Base-by-base conservation (phyloP, 2,888 invertebrate species). In the Cerastis leucographa region DNA sequence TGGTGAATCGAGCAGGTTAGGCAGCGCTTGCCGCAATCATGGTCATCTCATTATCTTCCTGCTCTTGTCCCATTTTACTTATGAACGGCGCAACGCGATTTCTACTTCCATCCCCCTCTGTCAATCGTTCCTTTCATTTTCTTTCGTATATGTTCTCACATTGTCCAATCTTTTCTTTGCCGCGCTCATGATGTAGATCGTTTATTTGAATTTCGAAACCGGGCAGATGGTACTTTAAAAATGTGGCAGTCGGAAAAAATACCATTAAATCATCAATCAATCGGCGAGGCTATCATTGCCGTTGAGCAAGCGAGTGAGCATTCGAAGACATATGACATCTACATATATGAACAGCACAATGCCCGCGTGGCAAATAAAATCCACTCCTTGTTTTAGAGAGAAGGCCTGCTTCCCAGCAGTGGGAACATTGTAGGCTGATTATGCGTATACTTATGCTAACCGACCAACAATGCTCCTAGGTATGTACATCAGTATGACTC, bases 401-500 rank as follows among this genome's bases (percentile, higher is more conserved):
- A n/a, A 25, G 56, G 7, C 7, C 12, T 54, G 17, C 8, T 17
- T 59, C 8, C 29, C 59, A 59, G 25, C 17, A 29, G 29, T 29
- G 29, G 59, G 59, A 5, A 17, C 17, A 46, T 46, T 46, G 6
- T 46, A 40, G 17, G 17, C 46, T 3, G 51, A 51, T 51, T 22
- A 51, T 51, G 51, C 51, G 9, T 17, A 17, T 56, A 25, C 56
- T 14, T 56, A 25, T 56, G 25, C 56, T 6, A 56, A 56, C 25
- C 56, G 14, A n/a, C 11, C n/a, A n/a, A 54, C 5, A n/a, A 54
- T n/a, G 12, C 12, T 12, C 1, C 54, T 11, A 54, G n/a, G 12
- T 54, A 54, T 51, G 51, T 11, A 51, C n/a, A n/a, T n/a, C 54
- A 54, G 19, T 46, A 72, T 46, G 54, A 92, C 94, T 94, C 85